Percentiles rank a stretch among this genome's conserved stretches.
Evolutionary conservation across 2,113 vertebrate species (phyloP).

Genomic region (Glareola pratincola): DNA sequence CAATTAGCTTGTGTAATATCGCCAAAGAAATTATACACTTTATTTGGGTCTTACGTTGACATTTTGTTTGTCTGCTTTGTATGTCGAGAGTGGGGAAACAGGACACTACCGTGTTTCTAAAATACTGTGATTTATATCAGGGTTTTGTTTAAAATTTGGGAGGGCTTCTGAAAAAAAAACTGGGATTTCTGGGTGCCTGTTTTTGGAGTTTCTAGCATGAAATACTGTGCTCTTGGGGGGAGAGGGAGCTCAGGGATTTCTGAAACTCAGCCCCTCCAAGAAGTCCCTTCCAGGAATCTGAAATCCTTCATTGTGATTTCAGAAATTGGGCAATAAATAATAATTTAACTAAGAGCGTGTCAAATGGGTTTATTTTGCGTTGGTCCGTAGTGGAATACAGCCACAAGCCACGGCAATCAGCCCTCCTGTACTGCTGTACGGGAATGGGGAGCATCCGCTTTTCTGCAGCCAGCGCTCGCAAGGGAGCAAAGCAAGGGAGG

Average conservation of each 20-base stretch:
- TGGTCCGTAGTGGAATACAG: background rate
- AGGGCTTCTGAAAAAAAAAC: background rate
- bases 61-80: background rate
- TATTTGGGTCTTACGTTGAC: background rate
- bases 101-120: background rate
- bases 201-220: background rate
- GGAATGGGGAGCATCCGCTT: background rate
- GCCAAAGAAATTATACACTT: background rate
- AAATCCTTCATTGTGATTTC: background rate
- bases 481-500: background rate
- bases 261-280: background rate
- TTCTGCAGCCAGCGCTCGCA: fast-evolving
- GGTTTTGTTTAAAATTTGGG: background rate
- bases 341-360: background rate
- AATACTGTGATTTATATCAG: background rate
- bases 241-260: background rate
- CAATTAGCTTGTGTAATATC: background rate
- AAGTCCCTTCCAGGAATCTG: background rate
- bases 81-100: background rate
- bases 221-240: background rate
- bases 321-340: background rate
- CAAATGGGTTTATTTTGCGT: background rate
- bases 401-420: background rate
- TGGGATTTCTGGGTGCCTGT: background rate
- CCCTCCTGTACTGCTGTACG: fast-evolving